Evolutionary conservation across 2,888 invertebrate genomes (phyloP).

Genomic region (Leistus spinibarbis): DNA sequence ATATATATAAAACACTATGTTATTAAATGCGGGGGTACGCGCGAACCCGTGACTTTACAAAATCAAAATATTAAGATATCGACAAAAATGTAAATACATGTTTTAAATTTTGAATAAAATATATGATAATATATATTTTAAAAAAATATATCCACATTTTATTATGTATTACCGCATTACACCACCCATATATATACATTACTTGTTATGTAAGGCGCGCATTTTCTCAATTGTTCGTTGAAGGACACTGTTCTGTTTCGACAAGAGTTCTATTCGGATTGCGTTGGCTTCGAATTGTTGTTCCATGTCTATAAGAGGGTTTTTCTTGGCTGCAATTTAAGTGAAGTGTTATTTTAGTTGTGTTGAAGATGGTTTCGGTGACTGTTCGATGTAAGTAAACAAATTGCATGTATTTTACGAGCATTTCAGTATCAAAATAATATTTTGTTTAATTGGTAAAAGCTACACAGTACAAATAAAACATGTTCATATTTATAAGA

Average conservation of each 20-base stretch:
- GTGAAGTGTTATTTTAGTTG: background rate
- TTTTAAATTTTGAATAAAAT: constrained; percentile 40
- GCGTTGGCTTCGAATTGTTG: constrained; percentile 43
- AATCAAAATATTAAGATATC: constrained; percentile 32
- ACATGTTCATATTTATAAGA: no score
- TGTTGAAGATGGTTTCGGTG: background rate
- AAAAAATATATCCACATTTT: constrained; percentile 14
- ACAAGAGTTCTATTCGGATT: constrained; percentile 43
- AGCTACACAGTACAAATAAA: no score
- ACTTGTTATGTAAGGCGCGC: constrained; percentile 1
- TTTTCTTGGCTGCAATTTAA: constrained; percentile 34
- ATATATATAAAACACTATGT: background rate
- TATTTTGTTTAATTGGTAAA: background rate
- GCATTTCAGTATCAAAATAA: background rate
- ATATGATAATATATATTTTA: constrained; percentile 39
- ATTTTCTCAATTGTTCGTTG: constrained; percentile 45
- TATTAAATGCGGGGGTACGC: constrained; percentile 25
- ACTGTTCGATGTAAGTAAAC: background rate
- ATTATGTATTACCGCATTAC: constrained; percentile 2
- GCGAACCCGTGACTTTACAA: constrained; percentile 35
- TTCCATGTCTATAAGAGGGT: constrained; percentile 44
- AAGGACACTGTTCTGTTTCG: constrained; percentile 45
- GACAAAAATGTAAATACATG: constrained; percentile 39
- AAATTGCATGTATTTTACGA: no score
- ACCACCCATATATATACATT: background rate